A percentile compares a stretch with the other conserved stretches of the same genome.
These are phyloP conservation scores for Iselma pallidipennis DNA, from an alignment of 2,888 invertebrate species.

Conservation along the genomic window DNA sequence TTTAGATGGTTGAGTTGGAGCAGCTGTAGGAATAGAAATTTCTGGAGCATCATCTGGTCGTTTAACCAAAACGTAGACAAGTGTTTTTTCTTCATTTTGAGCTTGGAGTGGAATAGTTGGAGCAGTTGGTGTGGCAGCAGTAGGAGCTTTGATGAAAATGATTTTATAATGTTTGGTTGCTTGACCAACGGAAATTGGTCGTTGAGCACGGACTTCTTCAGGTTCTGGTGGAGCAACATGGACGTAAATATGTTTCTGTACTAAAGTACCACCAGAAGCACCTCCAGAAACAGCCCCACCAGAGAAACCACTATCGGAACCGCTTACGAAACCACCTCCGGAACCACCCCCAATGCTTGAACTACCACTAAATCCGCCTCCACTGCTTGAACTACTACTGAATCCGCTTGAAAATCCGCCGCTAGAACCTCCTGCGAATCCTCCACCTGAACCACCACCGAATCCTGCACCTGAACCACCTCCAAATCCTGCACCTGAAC, in stretches of 20 bases:
- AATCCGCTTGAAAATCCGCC: conserved; percentile 31
- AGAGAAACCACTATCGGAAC: conserved; percentile 39
- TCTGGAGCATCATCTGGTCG: conserved; percentile 85
- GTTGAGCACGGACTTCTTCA: conserved; percentile 64
- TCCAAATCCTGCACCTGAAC: conserved; percentile 20
- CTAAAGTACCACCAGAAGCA: conserved; percentile 64
- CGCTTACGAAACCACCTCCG: conserved; percentile 55
- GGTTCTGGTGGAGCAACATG: conserved; percentile 86
- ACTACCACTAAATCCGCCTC: conserved; percentile 26
- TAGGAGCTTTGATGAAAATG: conserved; percentile 77
- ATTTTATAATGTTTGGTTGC: conserved; percentile 88
- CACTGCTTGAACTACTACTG: conserved; percentile 43
- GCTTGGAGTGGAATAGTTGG: conserved; percentile 78
- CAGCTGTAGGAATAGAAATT: conserved; percentile 74
- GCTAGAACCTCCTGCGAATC: conserved; percentile 29
- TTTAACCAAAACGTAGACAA: conserved; percentile 87
- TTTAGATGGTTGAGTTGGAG: conserved; percentile 83
- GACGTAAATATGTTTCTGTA: conserved; percentile 85
- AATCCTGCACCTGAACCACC: conserved; percentile 26
- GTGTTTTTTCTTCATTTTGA: conserved; percentile 85
- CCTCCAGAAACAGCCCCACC: conserved; percentile 33
- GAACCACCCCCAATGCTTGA: conserved; percentile 35
- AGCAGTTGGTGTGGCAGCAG: conserved; percentile 69
- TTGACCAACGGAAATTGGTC: conserved; percentile 68
- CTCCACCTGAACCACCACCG: conserved; percentile 29